phyloP scores from a whole-genome alignment of 2,888 invertebrate species.

The Agapetus fuscipes region DNA sequence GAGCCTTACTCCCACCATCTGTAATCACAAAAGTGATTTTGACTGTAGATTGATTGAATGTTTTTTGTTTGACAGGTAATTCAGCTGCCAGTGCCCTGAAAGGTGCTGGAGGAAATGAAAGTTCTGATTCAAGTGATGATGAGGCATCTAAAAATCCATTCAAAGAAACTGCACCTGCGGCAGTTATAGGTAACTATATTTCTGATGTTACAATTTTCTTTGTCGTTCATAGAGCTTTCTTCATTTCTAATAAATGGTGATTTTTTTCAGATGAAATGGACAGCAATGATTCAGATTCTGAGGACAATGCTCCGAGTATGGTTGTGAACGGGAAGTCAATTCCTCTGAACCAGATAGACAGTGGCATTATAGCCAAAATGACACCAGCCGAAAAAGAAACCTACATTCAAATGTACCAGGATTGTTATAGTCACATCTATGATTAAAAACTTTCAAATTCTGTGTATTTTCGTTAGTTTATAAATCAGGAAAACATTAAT shows the following conservation, averaged over 20 bases:
- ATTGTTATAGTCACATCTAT: conserved; percentile 84
- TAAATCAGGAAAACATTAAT: too few relatives aligned
- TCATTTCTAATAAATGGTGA: conserved; percentile 8
- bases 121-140: conserved; percentile 74
- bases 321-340: conserved; percentile 70
- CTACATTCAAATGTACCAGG: conserved; percentile 90
- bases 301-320: conserved; percentile 72
- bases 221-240: too few relatives aligned
- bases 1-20: conserved; percentile 15
- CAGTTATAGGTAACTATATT: conserved; percentile 48
- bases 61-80: conserved; percentile 30
- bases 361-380: conserved; percentile 83
- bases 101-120: conserved; percentile 41
- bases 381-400: conserved; percentile 85
- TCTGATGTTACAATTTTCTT: too few relatives aligned
- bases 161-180: conserved; percentile 54
- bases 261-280: conserved; percentile 52
- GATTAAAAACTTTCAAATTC: too few relatives aligned
- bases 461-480: too few relatives aligned
- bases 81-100: conserved; percentile 51
- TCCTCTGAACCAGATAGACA: conserved; percentile 75
- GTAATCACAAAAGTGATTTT: too few relatives aligned
- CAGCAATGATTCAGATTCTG: conserved; percentile 67
- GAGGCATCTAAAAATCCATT: conserved; percentile 51
- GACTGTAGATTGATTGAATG: not conserved